Percentiles rank a stretch among this genome's conserved stretches.
These are phyloP conservation scores for Psilanteris sp. DNA, from an alignment of 1,140 invertebrate species.

Conservation along the genomic window DNA sequence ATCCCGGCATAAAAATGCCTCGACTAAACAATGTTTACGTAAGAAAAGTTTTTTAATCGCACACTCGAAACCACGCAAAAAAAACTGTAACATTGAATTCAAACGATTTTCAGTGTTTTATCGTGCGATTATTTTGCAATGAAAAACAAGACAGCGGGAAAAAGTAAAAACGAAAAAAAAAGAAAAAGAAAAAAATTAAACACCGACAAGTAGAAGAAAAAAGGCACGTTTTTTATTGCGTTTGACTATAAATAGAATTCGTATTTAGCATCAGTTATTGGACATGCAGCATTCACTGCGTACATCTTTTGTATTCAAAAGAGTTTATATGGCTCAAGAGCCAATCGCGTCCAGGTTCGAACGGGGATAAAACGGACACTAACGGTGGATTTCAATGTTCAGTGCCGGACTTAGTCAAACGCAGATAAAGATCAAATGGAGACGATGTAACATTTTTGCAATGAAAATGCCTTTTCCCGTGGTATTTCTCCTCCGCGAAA, in stretches of 20 bases:
- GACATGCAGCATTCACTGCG: slow-evolving; percentile 18
- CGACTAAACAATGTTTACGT: slow-evolving; percentile 48
- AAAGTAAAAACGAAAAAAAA: no score
- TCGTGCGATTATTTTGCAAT: no score
- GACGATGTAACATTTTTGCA: neutral
- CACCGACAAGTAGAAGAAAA: neutral
- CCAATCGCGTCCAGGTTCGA: slow-evolving; percentile 17
- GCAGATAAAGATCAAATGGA: slow-evolving; percentile 9
- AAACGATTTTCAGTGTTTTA: neutral
- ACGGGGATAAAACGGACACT: slow-evolving; percentile 20
- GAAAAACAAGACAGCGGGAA: no score
- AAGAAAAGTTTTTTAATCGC: slow-evolving; percentile 27
- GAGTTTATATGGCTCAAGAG: slow-evolving; percentile 24
- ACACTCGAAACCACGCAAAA: neutral
- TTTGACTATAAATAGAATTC: slow-evolving; percentile 43
- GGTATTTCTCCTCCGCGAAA: no score
- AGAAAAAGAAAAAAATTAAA: no score
- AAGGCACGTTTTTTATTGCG: slow-evolving; percentile 22
- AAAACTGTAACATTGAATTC: slow-evolving; percentile 29
- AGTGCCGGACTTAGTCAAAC: slow-evolving; percentile 25
- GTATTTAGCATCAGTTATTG: slow-evolving; percentile 42
- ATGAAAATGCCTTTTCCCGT: no score
- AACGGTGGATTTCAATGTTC: slow-evolving; percentile 23
- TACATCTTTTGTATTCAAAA: slow-evolving; percentile 48
- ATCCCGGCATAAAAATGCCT: slow-evolving; percentile 19